phyloP scores from a whole-genome alignment of 2,797 vertebrate species.

The Acanthiza pusilla region DNA sequence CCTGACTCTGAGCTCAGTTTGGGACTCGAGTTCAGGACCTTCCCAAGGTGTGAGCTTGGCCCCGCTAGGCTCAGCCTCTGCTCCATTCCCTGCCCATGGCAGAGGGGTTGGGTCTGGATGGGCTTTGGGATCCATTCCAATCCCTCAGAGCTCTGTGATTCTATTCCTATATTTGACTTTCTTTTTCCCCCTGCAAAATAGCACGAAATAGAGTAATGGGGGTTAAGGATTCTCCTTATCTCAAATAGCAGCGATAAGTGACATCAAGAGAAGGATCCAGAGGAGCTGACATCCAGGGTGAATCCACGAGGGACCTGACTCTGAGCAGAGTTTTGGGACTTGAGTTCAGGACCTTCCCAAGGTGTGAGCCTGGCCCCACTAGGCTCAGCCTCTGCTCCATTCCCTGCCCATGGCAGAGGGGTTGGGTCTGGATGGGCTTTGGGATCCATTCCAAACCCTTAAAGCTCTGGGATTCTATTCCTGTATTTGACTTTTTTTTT shows the following conservation, averaged over 20 bases:
- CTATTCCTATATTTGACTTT: background rate
- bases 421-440: background rate
- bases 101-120: background rate
- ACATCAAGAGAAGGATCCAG: background rate
- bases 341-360: background rate
- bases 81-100: background rate
- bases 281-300: background rate
- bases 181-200: background rate
- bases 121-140: background rate
- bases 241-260: background rate
- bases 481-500: background rate
- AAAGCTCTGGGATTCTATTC: rapidly evolving
- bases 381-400: background rate
- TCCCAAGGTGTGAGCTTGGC: background rate
- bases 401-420: background rate
- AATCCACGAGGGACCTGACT: rapidly evolving
- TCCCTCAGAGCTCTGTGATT: rapidly evolving
- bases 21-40: background rate
- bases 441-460: background rate
- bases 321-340: background rate
- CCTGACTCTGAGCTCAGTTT: background rate
- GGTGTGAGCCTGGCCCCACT: background rate
- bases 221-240: background rate
- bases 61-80: background rate
- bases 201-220: background rate